Percentiles rank a stretch among this genome's conserved stretches.
Evolutionary conservation across 53 echinoderm and acorn worm genomes (phyloP).

Genomic region (Paelopatides confundens): DNA sequence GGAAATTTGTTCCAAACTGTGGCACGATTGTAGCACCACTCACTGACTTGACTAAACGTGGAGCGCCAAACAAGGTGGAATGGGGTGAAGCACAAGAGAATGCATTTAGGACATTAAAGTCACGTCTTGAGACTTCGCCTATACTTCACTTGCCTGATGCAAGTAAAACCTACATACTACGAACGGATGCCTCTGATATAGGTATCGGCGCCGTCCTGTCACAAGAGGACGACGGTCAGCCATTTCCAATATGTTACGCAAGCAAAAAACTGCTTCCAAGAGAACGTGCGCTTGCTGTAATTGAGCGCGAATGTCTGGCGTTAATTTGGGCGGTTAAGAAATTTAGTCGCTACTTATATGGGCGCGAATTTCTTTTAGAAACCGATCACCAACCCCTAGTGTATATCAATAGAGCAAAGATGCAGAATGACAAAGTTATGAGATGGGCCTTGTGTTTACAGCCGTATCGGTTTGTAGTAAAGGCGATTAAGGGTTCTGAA

Average conservation of each 20-base stretch:
- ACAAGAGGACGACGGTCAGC: too few relatives aligned
- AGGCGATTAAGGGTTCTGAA: too few relatives aligned
- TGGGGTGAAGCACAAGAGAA: constrained; percentile 42
- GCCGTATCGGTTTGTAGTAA: too few relatives aligned
- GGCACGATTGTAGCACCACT: constrained; percentile 51
- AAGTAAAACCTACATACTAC: constrained; percentile 23
- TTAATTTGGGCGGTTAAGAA: too few relatives aligned
- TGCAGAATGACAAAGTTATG: background rate
- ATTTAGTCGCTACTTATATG: too few relatives aligned
- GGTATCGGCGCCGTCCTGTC: too few relatives aligned
- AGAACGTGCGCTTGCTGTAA: too few relatives aligned
- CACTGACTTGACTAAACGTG: constrained; percentile 59
- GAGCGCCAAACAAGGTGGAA: constrained; percentile 31
- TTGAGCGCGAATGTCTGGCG: too few relatives aligned
- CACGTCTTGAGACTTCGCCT: background rate
- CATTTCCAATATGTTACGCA: too few relatives aligned
- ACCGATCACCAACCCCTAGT: background rate
- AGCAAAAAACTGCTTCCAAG: too few relatives aligned
- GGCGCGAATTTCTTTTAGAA: background rate
- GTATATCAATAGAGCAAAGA: background rate
- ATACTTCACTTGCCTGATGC: constrained; percentile 30
- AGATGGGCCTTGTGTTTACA: too few relatives aligned
- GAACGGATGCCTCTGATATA: constrained; percentile 44
- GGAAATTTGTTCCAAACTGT: constrained; percentile 62
- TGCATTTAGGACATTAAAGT: constrained; percentile 19